Evolutionary conservation across 2,113 vertebrate species (phyloP).

Genomic region (Sebastes fasciatus): DNA sequence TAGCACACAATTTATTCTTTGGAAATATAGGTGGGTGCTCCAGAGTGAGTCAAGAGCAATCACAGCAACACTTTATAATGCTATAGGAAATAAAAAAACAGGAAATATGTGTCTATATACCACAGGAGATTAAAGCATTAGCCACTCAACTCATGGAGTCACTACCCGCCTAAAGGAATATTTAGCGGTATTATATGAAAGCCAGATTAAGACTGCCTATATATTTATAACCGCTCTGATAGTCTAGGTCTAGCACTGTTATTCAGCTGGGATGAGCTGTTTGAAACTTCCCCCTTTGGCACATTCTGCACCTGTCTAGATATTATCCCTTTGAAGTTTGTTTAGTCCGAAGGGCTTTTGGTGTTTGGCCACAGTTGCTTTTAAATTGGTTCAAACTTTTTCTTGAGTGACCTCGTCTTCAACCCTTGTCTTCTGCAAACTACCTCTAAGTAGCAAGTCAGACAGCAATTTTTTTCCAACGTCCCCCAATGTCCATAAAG

Average conservation of each 20-base stretch:
- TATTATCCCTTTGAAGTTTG: slow-evolving; percentile 46
- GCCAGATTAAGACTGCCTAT: slow-evolving; percentile 43
- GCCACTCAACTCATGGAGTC: slow-evolving; percentile 30
- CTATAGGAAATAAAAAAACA: neutral
- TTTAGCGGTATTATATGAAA: slow-evolving; percentile 28
- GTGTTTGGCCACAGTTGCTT: slow-evolving; percentile 39
- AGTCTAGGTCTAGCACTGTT: slow-evolving; percentile 15
- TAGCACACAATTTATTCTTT: too few species aligned
- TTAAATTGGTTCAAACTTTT: slow-evolving; percentile 44
- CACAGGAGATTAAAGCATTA: slow-evolving; percentile 33
- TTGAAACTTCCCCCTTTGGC: neutral
- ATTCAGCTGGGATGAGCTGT: slow-evolving; percentile 38
- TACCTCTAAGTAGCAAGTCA: slow-evolving; percentile 1
- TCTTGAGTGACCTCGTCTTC: slow-evolving; percentile 31
- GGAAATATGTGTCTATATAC: neutral
- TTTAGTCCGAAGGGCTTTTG: slow-evolving; percentile 26
- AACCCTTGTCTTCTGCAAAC: slow-evolving; percentile 32
- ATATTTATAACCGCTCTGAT: slow-evolving; percentile 26
- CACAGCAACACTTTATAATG: neutral
- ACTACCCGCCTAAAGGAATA: slow-evolving; percentile 17
- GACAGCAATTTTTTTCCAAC: neutral
- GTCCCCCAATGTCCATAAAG: neutral
- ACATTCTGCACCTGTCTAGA: slow-evolving; percentile 40
- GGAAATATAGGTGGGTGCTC: too few species aligned
- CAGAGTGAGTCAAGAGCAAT: neutral